These are phyloP conservation scores for Oxyteleia sp. DNA, from an alignment of 2,888 invertebrate genomes.

Conservation along the genomic window DNA sequence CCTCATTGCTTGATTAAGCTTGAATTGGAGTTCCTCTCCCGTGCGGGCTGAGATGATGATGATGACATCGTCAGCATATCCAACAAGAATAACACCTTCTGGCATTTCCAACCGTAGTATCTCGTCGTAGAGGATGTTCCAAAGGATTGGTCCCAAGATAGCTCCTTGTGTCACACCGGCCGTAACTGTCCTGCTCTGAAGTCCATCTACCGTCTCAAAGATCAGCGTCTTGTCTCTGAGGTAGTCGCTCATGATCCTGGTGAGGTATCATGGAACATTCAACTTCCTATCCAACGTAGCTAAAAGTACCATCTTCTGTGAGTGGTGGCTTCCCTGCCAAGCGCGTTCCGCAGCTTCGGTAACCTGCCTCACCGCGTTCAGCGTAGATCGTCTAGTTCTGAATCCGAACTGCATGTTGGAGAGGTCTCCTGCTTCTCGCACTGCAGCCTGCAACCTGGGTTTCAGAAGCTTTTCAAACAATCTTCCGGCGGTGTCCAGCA, in stretches of 20 bases:
- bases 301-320: constrained; percentile 36
- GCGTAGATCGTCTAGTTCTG: constrained; percentile 60
- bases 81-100: background rate
- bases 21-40: constrained; percentile 8
- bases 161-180: constrained; percentile 6
- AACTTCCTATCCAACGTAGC: constrained; percentile 34
- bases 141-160: constrained; percentile 1
- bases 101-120: constrained; percentile 3
- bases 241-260: background rate
- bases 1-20: constrained; percentile 23
- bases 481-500: constrained; percentile 54
- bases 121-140: constrained; percentile 4
- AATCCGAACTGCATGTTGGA: constrained; percentile 69
- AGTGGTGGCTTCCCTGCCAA: constrained; percentile 51
- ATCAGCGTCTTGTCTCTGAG: constrained; percentile 4
- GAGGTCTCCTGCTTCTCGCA: constrained; percentile 60
- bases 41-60: background rate
- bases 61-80: constrained; percentile 11
- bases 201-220: background rate
- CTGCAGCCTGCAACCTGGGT: constrained; percentile 51
- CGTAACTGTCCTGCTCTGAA: background rate
- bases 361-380: constrained; percentile 56
- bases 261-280: background rate
- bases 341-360: constrained; percentile 33
- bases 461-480: constrained; percentile 71